Evolutionary conservation across 2,888 invertebrate genomes (phyloP).

Genomic region (Podabrus alpinus): DNA sequence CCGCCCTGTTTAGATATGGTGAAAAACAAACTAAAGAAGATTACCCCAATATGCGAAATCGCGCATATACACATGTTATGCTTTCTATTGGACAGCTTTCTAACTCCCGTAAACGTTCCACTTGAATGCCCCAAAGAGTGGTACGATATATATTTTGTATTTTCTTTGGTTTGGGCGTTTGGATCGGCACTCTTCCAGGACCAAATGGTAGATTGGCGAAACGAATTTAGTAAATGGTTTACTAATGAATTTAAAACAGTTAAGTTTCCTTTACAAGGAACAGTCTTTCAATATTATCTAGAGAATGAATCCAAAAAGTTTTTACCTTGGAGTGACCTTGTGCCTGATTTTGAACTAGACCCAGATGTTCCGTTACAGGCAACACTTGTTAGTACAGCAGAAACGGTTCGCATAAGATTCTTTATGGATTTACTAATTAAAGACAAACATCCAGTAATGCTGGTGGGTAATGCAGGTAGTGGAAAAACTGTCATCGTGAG

Average conservation of each 20-base stretch:
- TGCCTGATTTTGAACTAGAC: conserved; percentile 80
- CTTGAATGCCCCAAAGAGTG: conserved; percentile 91
- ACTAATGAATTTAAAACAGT: conserved; percentile 88
- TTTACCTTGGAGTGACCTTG: conserved; percentile 83
- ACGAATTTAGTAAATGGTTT: conserved; percentile 96
- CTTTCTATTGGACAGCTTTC: conserved; percentile 81
- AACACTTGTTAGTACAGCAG: conserved; percentile 80
- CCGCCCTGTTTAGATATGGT: conserved; percentile 78
- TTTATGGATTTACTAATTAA: conserved; percentile 85
- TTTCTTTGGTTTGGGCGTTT: conserved; percentile 90
- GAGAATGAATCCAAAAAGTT: conserved; percentile 86
- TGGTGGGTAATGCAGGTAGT: conserved; percentile 87
- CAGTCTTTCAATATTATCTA: conserved; percentile 88
- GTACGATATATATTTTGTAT: conserved; percentile 93
- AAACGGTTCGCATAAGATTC: conserved; percentile 84
- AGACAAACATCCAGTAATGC: conserved; percentile 83
- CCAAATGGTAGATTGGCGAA: conserved; percentile 87
- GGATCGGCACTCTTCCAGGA: conserved; percentile 92
- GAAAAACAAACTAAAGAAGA: conserved; percentile 79
- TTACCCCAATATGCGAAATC: conserved; percentile 89
- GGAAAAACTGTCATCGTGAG: conserved; percentile 90
- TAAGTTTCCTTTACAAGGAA: conserved; percentile 82
- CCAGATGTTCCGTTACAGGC: conserved; percentile 82
- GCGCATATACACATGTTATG: conserved; percentile 89
- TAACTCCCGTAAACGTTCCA: conserved; percentile 80